phyloP scores from a whole-genome alignment of 2,888 invertebrate genomes.

The Salticus scenicus region DNA sequence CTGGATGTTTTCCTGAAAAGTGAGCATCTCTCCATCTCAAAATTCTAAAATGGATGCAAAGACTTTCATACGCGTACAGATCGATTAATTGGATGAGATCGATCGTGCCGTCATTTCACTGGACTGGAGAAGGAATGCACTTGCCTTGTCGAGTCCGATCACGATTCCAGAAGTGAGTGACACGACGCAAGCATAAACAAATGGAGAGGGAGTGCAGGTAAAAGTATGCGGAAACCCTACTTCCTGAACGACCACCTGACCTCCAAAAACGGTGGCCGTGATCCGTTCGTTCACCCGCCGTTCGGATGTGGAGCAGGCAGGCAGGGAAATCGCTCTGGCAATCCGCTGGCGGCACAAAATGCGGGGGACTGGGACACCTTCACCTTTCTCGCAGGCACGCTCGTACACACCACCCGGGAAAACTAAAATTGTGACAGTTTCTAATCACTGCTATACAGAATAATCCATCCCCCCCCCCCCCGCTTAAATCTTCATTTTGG shows the following conservation, averaged over 20 bases:
- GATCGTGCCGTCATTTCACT: background rate
- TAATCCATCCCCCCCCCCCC: too few relatives aligned
- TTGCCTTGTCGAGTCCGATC: background rate
- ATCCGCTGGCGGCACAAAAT: background rate
- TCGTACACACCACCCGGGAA: too few relatives aligned
- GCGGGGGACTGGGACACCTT: too few relatives aligned
- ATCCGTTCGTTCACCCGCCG: slow-evolving; percentile 58
- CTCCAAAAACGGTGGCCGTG: slow-evolving; percentile 59
- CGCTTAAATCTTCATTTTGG: too few relatives aligned
- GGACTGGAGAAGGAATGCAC: background rate
- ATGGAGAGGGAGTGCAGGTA: background rate
- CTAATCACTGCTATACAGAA: too few relatives aligned
- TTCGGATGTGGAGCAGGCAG: background rate
- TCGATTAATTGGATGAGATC: background rate
- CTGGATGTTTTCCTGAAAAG: too few relatives aligned
- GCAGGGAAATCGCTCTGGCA: background rate
- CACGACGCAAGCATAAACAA: background rate
- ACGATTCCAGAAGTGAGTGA: background rate
- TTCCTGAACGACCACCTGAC: slow-evolving; percentile 45
- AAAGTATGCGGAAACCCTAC: slow-evolving; percentile 68
- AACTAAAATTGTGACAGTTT: too few relatives aligned
- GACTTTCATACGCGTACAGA: background rate
- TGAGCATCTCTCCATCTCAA: too few relatives aligned
- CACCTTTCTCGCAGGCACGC: too few relatives aligned
- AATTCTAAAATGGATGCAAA: too few relatives aligned